Base-by-base conservation (phyloP, 2,888 invertebrate genomes). In the Petrolisthes cinctipes region DNA sequence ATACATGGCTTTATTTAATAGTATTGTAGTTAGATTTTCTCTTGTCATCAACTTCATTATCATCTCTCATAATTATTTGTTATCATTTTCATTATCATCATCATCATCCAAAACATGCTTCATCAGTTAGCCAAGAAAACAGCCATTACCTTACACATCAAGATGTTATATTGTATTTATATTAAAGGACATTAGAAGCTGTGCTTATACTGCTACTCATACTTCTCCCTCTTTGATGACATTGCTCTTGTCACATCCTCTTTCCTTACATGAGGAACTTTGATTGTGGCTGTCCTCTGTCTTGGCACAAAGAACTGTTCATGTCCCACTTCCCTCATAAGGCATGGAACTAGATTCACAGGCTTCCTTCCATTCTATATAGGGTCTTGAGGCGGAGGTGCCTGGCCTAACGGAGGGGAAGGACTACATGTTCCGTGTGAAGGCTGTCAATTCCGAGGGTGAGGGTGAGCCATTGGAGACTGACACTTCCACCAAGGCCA, bases 351-450 rank as follows among this genome's bases (percentile, higher is more conserved):
- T 7, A 20, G 11, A 17, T 79, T 56, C 54, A 56, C 9, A 54
- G 7, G 20, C 9, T 7, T 79, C 7, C 11, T 78, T 75, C n/a
- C 76, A 17, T 66, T 53, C 53, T 68, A 7, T 9, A 5, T 57
- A 90, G 90, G 80, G 81, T 57, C 89, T 96, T 56, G 97, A 97
- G 92, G 98, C 96, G 11, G 96, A 95, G 91, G 96, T 98, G 11
- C 97, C 97, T 3, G 96, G 96, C 90, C 94, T 99, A 85, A 97
- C 95, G 91, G 98, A 98, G 93, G 98, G 98, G 4, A 96, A 96
- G 91, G 98, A 98, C 92, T 99, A 98, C 93, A 96, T 97, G 92
- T 99, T 99, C 95, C 95, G 99, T 91, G 96, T 99, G 51, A 95
- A 97, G 91, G 99, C 99, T 5, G 96, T 98, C 89, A 99, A 94